Percentiles rank a stretch among this genome's conserved stretches.
Conservation (phyloP, 2,888 invertebrate genomes). For the Cloeon dipterum region DNA sequence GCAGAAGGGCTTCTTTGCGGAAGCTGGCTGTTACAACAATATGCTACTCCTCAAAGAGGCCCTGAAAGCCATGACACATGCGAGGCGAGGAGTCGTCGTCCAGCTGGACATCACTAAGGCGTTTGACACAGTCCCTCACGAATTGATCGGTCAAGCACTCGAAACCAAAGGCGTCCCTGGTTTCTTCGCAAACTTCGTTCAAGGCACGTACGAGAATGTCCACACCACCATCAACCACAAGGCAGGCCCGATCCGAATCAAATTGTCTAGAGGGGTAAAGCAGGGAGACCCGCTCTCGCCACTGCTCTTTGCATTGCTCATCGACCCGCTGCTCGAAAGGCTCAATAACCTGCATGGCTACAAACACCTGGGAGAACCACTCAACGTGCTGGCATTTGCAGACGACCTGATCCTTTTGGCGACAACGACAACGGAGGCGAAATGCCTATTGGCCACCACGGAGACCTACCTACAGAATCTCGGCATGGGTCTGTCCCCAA, state of each 20-base stretch:
- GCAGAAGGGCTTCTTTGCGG: constrained; percentile 14
- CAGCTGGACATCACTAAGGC: constrained; percentile 11
- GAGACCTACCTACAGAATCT: fast-evolving
- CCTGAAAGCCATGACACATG: too few relatives aligned
- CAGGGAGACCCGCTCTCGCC: constrained; percentile 8
- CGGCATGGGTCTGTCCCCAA: constrained; percentile 6
- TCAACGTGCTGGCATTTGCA: constrained; percentile 7
- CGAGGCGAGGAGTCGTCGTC: too few relatives aligned
- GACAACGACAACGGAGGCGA: not conserved
- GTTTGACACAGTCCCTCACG: constrained; percentile 10
- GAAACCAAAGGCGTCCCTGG: not conserved
- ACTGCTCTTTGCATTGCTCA: constrained; percentile 7
- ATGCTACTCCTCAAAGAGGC: too few relatives aligned
- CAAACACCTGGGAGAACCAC: not conserved
- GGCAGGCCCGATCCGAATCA: not conserved
- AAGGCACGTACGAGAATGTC: not conserved
- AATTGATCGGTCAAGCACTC: constrained; percentile 3
- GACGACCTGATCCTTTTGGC: constrained; percentile 9
- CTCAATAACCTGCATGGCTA: not conserved
- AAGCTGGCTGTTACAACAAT: constrained; percentile 14
- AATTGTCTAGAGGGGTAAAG: constrained; percentile 7
- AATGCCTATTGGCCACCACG: not conserved
- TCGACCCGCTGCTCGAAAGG: constrained; percentile 5
- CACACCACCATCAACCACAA: not conserved
- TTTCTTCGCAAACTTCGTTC: constrained; percentile 5